These are phyloP conservation scores for Spheniscus mendiculus DNA, from an alignment of 2,113 vertebrate genomes.

Conservation along the genomic window DNA sequence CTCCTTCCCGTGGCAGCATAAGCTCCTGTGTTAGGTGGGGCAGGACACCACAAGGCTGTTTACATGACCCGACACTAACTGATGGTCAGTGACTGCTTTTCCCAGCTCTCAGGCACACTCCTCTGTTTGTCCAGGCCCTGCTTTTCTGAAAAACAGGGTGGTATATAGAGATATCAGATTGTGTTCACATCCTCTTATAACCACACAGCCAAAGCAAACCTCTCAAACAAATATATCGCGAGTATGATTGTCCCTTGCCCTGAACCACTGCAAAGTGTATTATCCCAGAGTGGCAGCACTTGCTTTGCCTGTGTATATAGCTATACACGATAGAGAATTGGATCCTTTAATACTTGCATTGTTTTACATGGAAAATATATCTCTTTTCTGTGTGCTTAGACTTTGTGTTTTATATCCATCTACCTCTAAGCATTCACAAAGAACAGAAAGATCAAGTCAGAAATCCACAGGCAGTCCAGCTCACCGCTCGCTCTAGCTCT, in stretches of 20 bases:
- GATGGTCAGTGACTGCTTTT: background rate
- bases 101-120: background rate
- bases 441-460: background rate
- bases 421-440: background rate
- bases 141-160: background rate
- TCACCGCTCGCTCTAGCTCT: rapidly evolving
- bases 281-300: background rate
- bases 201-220: background rate
- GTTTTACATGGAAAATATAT: background rate
- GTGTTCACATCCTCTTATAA: background rate
- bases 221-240: background rate
- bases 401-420: background rate
- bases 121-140: background rate
- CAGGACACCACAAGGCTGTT: background rate
- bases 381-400: background rate
- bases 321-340: rapidly evolving
- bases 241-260: background rate
- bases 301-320: background rate
- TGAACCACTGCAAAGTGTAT: background rate
- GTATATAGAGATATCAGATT: background rate
- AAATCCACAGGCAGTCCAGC: background rate
- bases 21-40: background rate
- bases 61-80: background rate
- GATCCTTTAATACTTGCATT: background rate
- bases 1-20: background rate